These are phyloP conservation scores for Lutjanus erythropterus DNA, from an alignment of 2,113 vertebrate genomes.

Conservation along the genomic window DNA sequence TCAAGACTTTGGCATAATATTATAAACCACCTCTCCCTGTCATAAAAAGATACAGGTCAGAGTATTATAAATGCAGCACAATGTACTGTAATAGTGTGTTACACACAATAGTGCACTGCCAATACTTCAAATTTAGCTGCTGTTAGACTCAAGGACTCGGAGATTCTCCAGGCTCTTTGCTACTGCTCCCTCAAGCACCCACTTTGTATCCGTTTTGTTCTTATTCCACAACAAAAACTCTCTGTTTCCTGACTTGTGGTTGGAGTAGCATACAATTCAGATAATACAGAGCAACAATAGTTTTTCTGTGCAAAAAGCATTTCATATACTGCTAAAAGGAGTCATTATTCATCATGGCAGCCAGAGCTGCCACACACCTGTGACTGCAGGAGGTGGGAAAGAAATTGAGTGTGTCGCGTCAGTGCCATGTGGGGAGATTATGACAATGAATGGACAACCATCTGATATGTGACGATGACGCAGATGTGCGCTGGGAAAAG, in stretches of 20 bases:
- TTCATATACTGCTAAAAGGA: conserved; percentile 23
- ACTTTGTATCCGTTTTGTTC: conserved; percentile 49
- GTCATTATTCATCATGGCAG: conserved; percentile 38
- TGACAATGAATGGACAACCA: neutral
- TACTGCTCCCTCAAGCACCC: conserved; percentile 18
- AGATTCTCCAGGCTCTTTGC: conserved; percentile 24
- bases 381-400: conserved; percentile 2
- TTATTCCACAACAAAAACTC: neutral
- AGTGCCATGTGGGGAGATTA: neutral
- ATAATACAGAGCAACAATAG: neutral
- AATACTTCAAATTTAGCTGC: neutral
- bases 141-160: conserved; percentile 42
- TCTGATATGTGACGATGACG: conserved; percentile 18
- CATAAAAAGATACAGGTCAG: neutral
- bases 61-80: neutral
- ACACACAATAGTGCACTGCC: neutral
- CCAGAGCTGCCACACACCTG: conserved; percentile 18
- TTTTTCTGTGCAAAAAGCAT: conserved; percentile 18
- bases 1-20: neutral
- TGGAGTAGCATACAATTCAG: neutral
- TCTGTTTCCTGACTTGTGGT: conserved; percentile 6
- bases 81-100: neutral
- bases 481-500: neutral
- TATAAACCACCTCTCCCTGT: neutral
- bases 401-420: conserved; percentile 27